Percentiles rank a stretch among this genome's conserved stretches.
phyloP scores from a whole-genome alignment of 2,113 vertebrate genomes.

The Pangasianodon gigas region DNA sequence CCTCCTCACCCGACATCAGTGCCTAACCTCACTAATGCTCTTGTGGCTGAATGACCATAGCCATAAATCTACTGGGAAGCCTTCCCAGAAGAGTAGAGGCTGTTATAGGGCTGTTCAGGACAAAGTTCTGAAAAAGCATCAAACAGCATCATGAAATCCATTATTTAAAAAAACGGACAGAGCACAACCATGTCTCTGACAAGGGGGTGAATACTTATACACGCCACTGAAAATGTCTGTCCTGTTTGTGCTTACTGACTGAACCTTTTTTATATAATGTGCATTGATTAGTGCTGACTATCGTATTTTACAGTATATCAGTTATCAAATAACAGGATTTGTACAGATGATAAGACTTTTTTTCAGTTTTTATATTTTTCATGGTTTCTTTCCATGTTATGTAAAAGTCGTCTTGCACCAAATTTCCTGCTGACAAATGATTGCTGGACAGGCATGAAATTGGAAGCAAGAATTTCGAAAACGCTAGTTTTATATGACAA shows the following conservation, averaged over 20 bases:
- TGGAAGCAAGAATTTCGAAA: background rate
- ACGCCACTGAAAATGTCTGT: too few species aligned
- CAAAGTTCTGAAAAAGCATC: background rate
- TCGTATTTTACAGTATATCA: background rate
- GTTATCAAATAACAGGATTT: background rate
- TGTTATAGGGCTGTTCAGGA: background rate
- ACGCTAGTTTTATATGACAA: background rate
- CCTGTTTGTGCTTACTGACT: too few species aligned
- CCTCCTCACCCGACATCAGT: background rate
- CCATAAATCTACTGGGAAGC: background rate
- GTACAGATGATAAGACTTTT: background rate
- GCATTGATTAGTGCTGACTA: background rate
- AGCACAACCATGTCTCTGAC: too few species aligned
- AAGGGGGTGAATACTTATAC: too few species aligned
- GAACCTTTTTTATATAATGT: background rate
- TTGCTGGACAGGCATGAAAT: background rate
- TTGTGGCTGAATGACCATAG: background rate
- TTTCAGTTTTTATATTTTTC: background rate
- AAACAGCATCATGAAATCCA: background rate
- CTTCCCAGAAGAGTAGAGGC: background rate
- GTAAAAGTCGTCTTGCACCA: background rate
- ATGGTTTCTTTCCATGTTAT: background rate
- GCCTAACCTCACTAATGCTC: background rate
- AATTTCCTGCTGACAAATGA: constrained; percentile 18
- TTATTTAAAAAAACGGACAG: background rate